Base-by-base conservation (phyloP, 2,113 vertebrate species). In the Fregata magnificens region DNA sequence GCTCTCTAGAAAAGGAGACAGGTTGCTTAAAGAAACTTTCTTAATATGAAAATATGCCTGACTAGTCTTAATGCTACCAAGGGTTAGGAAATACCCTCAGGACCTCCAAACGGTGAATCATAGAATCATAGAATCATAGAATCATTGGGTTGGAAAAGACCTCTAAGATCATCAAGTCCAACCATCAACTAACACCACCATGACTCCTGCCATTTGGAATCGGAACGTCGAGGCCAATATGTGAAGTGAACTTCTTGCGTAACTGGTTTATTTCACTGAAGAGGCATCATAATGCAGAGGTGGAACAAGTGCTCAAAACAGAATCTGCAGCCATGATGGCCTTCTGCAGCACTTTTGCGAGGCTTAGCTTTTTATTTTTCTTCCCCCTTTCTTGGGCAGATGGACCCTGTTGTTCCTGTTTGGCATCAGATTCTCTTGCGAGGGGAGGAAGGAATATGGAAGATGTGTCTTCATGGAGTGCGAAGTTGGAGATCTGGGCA, bases 141-240 rank as follows among this genome's bases (percentile, higher is more conserved):
- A n/a, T n/a, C n/a, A n/a, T n/a, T n/a, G n/a, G n/a, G n/a, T n/a
- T n/a, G n/a, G n/a, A n/a, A n/a, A n/a, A n/a, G n/a, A n/a, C n/a
- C n/a, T n/a, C n/a, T n/a, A n/a, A n/a, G n/a, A n/a, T n/a, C n/a
- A n/a, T n/a, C n/a, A n/a, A n/a, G n/a, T n/a, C n/a, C n/a, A n/a
- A n/a, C n/a, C n/a, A n/a, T n/a, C n/a, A n/a, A n/a, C n/a, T n/a
- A n/a, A n/a, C n/a, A n/a, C n/a, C n/a, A n/a, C n/a, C n/a, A n/a
- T n/a, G n/a, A n/a, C n/a, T n/a, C n/a, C n/a, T n/a, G n/a, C n/a
- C n/a, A 11, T 70, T 82, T 82, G 52, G 42, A 88, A 78, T 81
- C 22, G 38, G 20, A 45, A 66, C 0, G 0, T 5, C 1, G 13
- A 66, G 34, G 18, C 29, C 49, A 31, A 3, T 71, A 19, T 49